Percentiles rank a stretch among this genome's conserved stretches.
phyloP scores from a whole-genome alignment of 2,888 invertebrate species.

The Ichneumoninae sp. region DNA sequence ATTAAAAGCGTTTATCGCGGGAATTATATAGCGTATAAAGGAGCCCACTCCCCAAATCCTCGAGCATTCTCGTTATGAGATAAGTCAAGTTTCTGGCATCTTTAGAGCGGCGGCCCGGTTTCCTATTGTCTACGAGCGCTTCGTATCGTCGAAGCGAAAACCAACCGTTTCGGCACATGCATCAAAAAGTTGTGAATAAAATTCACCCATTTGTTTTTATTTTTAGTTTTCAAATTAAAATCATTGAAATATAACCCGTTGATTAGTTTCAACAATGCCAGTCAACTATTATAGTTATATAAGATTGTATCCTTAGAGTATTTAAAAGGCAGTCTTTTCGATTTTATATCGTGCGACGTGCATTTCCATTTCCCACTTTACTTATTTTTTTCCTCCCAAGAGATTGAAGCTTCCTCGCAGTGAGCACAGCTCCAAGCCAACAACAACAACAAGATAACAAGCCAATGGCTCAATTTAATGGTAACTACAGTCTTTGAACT shows the following conservation, averaged over 20 bases:
- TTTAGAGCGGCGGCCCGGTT: background rate
- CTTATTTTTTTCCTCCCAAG: background rate
- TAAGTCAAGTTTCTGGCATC: background rate
- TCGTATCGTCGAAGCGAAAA: background rate
- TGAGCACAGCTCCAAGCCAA: too few species aligned
- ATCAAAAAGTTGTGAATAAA: background rate
- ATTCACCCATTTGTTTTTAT: too few species aligned
- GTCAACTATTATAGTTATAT: too few species aligned
- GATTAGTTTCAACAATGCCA: too few species aligned
- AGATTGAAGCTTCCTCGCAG: background rate
- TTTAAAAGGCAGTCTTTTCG: too few species aligned
- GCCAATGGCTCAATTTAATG: background rate
- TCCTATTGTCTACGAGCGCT: background rate
- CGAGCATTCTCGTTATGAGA: conserved; percentile 11
- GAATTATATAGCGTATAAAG: conserved; percentile 60
- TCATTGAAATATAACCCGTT: too few species aligned
- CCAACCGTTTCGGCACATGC: background rate
- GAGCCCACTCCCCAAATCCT: conserved; percentile 22
- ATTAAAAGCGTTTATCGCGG: conserved; percentile 77
- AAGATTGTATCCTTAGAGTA: too few species aligned
- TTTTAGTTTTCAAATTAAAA: too few species aligned
- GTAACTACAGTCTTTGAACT: background rate
- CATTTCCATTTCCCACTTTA: too few species aligned
- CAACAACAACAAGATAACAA: background rate
- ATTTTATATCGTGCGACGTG: too few species aligned